Conservation (phyloP, 1,140 invertebrate genomes). For the Zaprionus inermis region DNA sequence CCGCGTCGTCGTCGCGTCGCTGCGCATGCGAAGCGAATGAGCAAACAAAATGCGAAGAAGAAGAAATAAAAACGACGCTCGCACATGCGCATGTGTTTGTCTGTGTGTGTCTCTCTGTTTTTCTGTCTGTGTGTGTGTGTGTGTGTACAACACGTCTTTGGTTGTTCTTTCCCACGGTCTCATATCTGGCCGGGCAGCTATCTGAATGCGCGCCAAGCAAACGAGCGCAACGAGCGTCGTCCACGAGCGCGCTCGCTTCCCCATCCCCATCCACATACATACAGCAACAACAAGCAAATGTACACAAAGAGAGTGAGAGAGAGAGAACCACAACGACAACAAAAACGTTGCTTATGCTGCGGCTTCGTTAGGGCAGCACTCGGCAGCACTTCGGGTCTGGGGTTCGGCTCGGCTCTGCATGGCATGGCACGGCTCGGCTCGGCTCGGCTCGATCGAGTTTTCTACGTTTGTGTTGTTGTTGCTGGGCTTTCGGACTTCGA, state of each 20-base stretch:
- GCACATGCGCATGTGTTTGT: constrained; percentile 43
- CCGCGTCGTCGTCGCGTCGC: constrained; percentile 29
- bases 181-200: constrained; percentile 83
- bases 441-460: constrained; percentile 66
- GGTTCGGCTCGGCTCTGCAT: constrained; percentile 26
- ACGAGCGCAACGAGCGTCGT: constrained; percentile 58
- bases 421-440: constrained; percentile 10
- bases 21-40: constrained; percentile 81
- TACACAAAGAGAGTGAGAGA: background rate
- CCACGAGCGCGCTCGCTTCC: constrained; percentile 34
- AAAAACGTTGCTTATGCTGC: constrained; percentile 74
- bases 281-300: constrained; percentile 6
- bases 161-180: constrained; percentile 84
- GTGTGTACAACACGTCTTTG: constrained; percentile 78
- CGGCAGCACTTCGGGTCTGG: constrained; percentile 23
- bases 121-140: constrained; percentile 21
- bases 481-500: constrained; percentile 51
- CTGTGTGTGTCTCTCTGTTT: constrained; percentile 23
- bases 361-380: constrained; percentile 11
- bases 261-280: constrained; percentile 20
- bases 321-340: constrained; percentile 11
- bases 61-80: constrained; percentile 67
- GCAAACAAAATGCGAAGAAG: constrained; percentile 77
- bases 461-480: constrained; percentile 43
- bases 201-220: constrained; percentile 76